phyloP scores from a whole-genome alignment of 2,888 invertebrate genomes.

The Drosophila borborema region DNA sequence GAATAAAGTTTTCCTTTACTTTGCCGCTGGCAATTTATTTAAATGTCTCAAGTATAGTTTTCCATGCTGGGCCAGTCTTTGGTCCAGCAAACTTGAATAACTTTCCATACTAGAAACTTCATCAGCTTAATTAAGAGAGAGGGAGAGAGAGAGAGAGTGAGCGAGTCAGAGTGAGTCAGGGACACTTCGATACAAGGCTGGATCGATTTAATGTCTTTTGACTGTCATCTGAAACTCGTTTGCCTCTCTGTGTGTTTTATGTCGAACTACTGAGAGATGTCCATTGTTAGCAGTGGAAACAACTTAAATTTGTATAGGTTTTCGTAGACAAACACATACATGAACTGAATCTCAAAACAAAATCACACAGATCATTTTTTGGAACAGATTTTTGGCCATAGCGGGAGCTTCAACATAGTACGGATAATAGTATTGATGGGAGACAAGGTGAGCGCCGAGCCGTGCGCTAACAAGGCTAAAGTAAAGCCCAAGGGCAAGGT shows the following conservation, averaged over 20 bases:
- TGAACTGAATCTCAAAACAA: slow-evolving; percentile 14
- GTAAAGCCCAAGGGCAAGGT: slow-evolving; percentile 1
- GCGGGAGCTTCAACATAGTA: neutral
- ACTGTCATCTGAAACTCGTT: neutral
- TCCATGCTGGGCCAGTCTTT: neutral
- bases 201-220: neutral
- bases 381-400: slow-evolving; percentile 23
- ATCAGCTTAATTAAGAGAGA: neutral
- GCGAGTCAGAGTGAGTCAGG: too few species aligned
- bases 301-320: neutral
- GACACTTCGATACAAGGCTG: neutral
- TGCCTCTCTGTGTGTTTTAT: neutral
- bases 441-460: slow-evolving; percentile 20
- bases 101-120: neutral
- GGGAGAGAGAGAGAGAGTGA: too few species aligned
- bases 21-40: neutral
- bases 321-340: slow-evolving; percentile 8
- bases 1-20: neutral
- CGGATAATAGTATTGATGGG: slow-evolving; percentile 38
- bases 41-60: neutral
- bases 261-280: neutral
- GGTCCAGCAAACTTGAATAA: neutral
- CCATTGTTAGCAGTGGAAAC: too few species aligned
- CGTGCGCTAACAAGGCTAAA: neutral
- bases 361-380: slow-evolving; percentile 11